Percentiles rank a stretch among this genome's conserved stretches.
These are phyloP conservation scores for Amblyteles armatorius DNA, from an alignment of 2,888 invertebrate genomes.

Conservation along the genomic window DNA sequence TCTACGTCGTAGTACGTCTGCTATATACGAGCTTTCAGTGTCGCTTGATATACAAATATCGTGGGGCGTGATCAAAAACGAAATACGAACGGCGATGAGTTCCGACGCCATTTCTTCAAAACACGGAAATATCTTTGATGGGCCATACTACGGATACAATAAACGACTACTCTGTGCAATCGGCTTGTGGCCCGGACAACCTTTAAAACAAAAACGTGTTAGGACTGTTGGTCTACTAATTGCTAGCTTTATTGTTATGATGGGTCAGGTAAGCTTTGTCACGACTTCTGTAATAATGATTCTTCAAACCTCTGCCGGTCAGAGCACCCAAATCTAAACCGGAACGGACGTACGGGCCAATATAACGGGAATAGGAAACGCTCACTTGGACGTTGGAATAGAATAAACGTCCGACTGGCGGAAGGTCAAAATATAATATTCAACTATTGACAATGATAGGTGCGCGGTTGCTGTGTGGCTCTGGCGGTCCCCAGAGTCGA, in stretches of 20 bases:
- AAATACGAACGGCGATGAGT: neutral
- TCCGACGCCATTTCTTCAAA: neutral
- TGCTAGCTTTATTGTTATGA: neutral
- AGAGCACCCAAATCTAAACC: neutral
- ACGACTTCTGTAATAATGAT: neutral
- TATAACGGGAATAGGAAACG: too few relatives aligned
- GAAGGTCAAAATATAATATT: too few relatives aligned
- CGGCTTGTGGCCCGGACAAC: neutral
- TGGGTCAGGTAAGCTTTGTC: neutral
- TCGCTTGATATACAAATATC: neutral
- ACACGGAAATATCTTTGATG: neutral
- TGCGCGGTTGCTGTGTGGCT: too few relatives aligned
- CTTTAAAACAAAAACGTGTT: neutral
- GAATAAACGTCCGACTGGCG: too few relatives aligned
- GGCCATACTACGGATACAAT: neutral
- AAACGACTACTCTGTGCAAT: neutral
- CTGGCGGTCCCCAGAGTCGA: too few relatives aligned
- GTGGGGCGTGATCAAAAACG: neutral
- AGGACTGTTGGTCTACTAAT: neutral
- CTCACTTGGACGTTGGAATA: too few relatives aligned
- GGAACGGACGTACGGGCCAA: too few relatives aligned
- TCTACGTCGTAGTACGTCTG: too few relatives aligned
- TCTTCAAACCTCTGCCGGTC: neutral
- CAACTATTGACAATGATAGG: too few relatives aligned
- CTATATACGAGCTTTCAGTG: too few relatives aligned